Evolutionary conservation across 1,140 invertebrate species (phyloP).

Genomic region (Caenorhabditis brenneri): DNA sequence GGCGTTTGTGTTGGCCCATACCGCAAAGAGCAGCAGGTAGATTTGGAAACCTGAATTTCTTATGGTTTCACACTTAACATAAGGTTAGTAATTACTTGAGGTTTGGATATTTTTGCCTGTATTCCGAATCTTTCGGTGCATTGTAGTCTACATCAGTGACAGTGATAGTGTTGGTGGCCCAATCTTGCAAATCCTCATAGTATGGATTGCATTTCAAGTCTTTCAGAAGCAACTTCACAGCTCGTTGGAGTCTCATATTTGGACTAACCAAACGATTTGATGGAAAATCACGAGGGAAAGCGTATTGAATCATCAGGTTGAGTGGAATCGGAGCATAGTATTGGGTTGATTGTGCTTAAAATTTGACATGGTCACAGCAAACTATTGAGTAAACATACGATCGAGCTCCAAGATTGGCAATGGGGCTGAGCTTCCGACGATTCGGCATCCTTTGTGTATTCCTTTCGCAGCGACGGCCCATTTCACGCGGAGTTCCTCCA

Average conservation of each 20-base stretch:
- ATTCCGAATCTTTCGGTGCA: background rate
- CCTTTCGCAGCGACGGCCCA: constrained; percentile 10
- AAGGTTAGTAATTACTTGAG: background rate
- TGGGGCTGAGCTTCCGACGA: background rate
- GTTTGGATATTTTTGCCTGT: background rate
- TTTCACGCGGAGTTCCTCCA: background rate
- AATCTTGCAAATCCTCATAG: background rate
- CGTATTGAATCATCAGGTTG: background rate
- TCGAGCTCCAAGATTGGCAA: constrained; percentile 23
- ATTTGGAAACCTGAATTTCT: background rate
- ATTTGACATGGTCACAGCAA: background rate
- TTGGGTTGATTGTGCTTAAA: background rate
- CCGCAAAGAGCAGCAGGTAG: constrained; percentile 9
- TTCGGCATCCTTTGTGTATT: constrained; percentile 12
- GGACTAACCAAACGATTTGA: background rate
- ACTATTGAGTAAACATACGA: background rate
- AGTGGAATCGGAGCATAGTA: background rate
- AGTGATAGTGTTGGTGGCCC: background rate
- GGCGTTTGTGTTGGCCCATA: background rate
- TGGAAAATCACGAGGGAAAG: background rate
- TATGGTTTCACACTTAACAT: background rate
- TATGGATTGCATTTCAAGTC: constrained; percentile 27
- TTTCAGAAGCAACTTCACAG: background rate
- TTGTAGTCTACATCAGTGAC: constrained; percentile 2
- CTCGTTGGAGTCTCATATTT: constrained; percentile 14